Percentiles rank a stretch among this genome's conserved stretches.
Conservation (phyloP, 2,797 vertebrate genomes). For the Lerista edwardsae region DNA sequence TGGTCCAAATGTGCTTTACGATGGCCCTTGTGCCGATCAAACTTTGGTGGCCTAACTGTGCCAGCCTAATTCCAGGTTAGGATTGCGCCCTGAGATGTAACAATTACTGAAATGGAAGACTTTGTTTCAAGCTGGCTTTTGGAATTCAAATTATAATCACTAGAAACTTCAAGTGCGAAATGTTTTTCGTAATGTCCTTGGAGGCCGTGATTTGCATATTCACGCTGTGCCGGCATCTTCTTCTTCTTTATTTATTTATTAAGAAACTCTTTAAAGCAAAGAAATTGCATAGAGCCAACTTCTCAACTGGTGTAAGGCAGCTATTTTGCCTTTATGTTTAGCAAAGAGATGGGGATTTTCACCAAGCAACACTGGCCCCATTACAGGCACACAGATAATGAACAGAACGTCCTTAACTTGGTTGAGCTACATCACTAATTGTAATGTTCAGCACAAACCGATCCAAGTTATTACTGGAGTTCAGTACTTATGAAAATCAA, state of each 20-base stretch:
- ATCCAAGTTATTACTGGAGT: neutral
- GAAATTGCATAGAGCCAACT: neutral
- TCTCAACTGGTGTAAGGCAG: neutral
- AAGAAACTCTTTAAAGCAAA: fast-evolving
- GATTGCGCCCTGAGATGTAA: fast-evolving
- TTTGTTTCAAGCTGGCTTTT: neutral
- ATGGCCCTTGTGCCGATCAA: too few relatives aligned
- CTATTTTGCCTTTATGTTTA: neutral
- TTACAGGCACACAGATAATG: neutral
- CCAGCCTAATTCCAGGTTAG: too few relatives aligned
- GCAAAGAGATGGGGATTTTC: neutral
- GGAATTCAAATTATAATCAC: neutral
- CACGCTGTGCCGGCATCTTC: neutral
- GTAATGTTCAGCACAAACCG: neutral
- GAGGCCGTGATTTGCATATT: neutral
- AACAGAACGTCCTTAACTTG: neutral
- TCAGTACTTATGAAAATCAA: neutral
- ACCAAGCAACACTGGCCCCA: fast-evolving
- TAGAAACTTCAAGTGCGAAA: fast-evolving
- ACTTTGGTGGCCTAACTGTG: too few relatives aligned
- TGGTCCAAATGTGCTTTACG: too few relatives aligned
- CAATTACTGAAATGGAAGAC: neutral
- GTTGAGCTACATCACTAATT: neutral
- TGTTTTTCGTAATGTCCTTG: neutral
- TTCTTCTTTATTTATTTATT: fast-evolving